Base-by-base conservation (phyloP, 2,888 invertebrate species). In the Stictocephala bisonia region DNA sequence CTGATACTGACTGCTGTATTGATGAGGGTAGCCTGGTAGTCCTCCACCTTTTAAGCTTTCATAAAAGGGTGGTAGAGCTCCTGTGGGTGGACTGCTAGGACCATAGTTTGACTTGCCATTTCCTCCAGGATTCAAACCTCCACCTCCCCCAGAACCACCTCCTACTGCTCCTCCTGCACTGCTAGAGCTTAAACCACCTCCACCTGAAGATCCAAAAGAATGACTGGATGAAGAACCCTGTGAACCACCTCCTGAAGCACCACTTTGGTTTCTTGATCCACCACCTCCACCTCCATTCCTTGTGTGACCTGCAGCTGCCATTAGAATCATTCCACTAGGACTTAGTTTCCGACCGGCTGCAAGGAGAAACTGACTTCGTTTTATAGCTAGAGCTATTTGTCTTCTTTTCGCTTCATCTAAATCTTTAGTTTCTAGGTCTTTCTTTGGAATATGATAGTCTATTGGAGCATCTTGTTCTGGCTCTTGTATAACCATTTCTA, bases 401-500 rank as follows among this genome's bases (percentile, higher is more conserved):
- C 75, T 77, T 31, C 75, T 75, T 51, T 76, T 75, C n/a, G 72
- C 24, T 41, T 74, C 75, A n/a, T 78, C 77, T 77, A 76, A 71
- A 15, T 81, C 80, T 29, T 76, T 74, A 29, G 66, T 76, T 77
- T 74, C 78, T 70, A 11, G 77, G 73, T 76, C 80, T 80, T 93
- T 89, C 83, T 93, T 94, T 24, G 94, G 94, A 78, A 95, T 93
- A 81, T 91, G 94, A 83, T 95, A 95, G 82, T 95, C 94, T 75
- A 95, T 95, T 0, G 95, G 95, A 80, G 94, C 94, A 75, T 95
- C 94, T 84, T 93, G 92, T 82, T 91, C 91, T 0, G 91, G 91
- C 80, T 90, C 91, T 74, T 86, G 77, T 15, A 75, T 50, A 86
- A 76, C 80, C 78, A 75, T 77, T 48, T 66, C 74, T 82, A 84